Conservation (phyloP, 2,797 vertebrate species). For the Chaenodraco wilsoni region DNA sequence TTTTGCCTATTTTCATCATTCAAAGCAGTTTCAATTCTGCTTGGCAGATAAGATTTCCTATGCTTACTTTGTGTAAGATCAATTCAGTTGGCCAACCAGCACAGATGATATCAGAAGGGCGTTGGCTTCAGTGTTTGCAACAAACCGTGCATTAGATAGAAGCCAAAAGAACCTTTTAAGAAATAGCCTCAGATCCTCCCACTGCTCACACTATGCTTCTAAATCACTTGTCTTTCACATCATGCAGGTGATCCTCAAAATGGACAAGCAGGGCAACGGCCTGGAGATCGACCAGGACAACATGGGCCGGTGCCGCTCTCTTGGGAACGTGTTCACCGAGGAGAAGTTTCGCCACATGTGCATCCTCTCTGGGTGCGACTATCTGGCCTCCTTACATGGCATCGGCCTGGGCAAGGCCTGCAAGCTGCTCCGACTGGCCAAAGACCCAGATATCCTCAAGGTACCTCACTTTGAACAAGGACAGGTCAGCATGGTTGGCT, state of each 20-base stretch:
- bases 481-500: neutral
- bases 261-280: slow-evolving; percentile 95
- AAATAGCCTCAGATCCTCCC: no score
- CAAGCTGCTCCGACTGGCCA: slow-evolving; percentile 90
- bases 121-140: neutral
- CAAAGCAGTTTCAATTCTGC: neutral
- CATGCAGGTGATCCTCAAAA: slow-evolving; percentile 94
- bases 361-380: slow-evolving; percentile 97
- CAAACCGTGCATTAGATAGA: neutral
- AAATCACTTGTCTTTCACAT: neutral
- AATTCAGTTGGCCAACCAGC: neutral
- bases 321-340: slow-evolving; percentile 94
- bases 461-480: neutral
- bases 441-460: slow-evolving; percentile 94
- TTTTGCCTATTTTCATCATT: neutral
- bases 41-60: accelerated
- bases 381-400: slow-evolving; percentile 92
- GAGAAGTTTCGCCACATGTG: slow-evolving; percentile 99
- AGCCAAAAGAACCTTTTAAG: neutral
- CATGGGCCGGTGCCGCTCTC: slow-evolving; percentile 91
- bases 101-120: neutral
- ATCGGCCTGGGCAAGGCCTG: slow-evolving; percentile 97
- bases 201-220: neutral
- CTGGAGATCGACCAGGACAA: slow-evolving; percentile 92
- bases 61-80: neutral